These are phyloP conservation scores for Cygnus olor DNA, from an alignment of 2,797 vertebrate genomes.

Conservation along the genomic window DNA sequence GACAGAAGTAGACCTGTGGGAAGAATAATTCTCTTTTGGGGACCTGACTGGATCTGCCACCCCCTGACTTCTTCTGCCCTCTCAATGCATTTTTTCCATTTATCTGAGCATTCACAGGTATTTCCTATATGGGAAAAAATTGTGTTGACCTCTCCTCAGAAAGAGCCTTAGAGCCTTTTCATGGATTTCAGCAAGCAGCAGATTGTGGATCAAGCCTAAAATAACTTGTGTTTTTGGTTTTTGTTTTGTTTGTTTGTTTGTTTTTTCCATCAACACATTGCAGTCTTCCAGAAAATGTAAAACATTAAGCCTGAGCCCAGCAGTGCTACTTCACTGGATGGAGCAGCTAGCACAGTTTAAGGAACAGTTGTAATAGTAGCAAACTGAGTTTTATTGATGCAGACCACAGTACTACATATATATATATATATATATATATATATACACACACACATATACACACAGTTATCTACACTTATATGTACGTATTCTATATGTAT, in stretches of 20 bases:
- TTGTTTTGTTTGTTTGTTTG: not conserved
- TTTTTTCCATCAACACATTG: not conserved
- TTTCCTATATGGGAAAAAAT: not conserved
- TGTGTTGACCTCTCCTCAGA: not conserved
- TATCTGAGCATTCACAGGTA: not conserved
- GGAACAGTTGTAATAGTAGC: not conserved
- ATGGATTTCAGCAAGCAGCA: not conserved
- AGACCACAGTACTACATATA: not conserved
- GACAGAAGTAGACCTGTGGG: not conserved
- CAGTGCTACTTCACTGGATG: not conserved
- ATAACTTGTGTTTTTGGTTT: not conserved
- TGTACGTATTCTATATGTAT: no score
- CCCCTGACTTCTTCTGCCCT: not conserved
- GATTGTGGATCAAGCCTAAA: constrained; percentile 3
- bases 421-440: no score
- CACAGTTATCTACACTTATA: no score
- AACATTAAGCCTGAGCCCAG: not conserved
- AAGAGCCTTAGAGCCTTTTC: not conserved
- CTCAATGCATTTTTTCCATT: not conserved
- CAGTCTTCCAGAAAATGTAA: not conserved
- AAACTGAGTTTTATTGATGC: not conserved
- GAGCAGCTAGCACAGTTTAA: not conserved
- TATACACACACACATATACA: no score
- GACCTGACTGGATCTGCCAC: not conserved
- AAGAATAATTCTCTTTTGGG: not conserved